Evolutionary conservation across 2,797 vertebrate genomes (phyloP).

Genomic region (Ctenochaetus hawaiiensis): DNA sequence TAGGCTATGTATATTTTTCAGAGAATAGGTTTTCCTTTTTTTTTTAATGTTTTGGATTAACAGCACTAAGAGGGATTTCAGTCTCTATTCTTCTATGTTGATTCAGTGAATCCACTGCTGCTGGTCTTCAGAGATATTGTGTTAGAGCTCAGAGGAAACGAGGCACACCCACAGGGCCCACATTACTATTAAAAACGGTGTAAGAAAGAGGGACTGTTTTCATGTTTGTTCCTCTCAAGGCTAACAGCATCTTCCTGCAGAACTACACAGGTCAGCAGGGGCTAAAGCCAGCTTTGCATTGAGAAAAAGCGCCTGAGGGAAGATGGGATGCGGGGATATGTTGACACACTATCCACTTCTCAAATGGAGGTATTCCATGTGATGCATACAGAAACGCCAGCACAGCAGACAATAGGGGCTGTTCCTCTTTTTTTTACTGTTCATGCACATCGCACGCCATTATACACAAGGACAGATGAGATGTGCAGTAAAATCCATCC

Average conservation of each 20-base stretch:
- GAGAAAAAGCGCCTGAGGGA: constrained; percentile 62
- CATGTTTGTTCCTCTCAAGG: constrained; percentile 66
- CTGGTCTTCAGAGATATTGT: constrained; percentile 60
- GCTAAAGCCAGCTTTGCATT: constrained; percentile 75
- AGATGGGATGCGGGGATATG: constrained; percentile 63
- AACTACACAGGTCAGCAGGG: constrained; percentile 74
- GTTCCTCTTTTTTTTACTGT: constrained; percentile 17
- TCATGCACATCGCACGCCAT: constrained; percentile 17
- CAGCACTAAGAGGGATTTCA: constrained; percentile 46
- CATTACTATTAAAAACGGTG: constrained; percentile 67
- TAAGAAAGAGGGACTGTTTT: constrained; percentile 57
- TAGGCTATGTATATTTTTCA: constrained; percentile 19
- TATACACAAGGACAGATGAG: constrained; percentile 11
- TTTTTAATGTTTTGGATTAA: constrained; percentile 56
- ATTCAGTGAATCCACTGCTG: constrained; percentile 47
- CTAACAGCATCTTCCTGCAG: constrained; percentile 64
- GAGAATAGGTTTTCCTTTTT: constrained; percentile 38
- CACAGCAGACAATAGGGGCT: constrained; percentile 36
- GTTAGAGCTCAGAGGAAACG: constrained; percentile 45
- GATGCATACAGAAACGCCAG: constrained; percentile 65
- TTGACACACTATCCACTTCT: constrained; percentile 68
- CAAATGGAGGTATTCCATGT: constrained; percentile 59
- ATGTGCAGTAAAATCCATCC: constrained; percentile 25
- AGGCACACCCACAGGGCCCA: constrained; percentile 56
- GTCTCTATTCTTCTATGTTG: constrained; percentile 31